Evolutionary conservation across 2,888 invertebrate species (phyloP).

Genomic region (Agrotis segetum): DNA sequence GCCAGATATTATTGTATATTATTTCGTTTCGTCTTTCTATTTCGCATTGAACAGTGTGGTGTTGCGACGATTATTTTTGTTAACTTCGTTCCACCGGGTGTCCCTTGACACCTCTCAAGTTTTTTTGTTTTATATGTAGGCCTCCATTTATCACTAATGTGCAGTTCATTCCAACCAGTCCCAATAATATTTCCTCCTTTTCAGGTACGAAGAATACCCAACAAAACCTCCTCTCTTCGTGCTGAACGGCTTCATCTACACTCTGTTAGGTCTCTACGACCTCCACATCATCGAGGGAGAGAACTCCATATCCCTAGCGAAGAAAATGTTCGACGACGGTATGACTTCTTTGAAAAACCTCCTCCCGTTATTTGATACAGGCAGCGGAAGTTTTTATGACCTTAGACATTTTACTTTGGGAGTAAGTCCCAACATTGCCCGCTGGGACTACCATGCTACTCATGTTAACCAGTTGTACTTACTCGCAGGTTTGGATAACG

Average conservation of each 20-base stretch:
- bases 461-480: conserved; percentile 98
- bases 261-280: conserved; percentile 98
- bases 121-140: too few species aligned
- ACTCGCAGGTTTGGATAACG: conserved; percentile 96
- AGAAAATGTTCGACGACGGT: conserved; percentile 95
- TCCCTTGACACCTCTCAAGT: too few species aligned
- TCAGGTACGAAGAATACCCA: conserved; percentile 99
- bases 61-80: too few species aligned
- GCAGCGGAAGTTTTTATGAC: conserved; percentile 99
- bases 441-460: conserved; percentile 99
- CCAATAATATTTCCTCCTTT: neutral
- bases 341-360: conserved; percentile 96
- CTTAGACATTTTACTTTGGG: conserved; percentile 97
- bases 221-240: conserved; percentile 98
- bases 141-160: neutral
- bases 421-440: conserved; percentile 97
- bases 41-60: too few species aligned
- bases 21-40: too few species aligned
- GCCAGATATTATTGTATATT: too few species aligned
- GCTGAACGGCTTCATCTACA: conserved; percentile 99
- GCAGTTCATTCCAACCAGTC: neutral
- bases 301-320: conserved; percentile 93
- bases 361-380: conserved; percentile 98
- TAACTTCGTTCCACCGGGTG: too few species aligned
- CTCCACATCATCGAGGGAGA: conserved; percentile 95